phyloP scores from a whole-genome alignment of 2,113 vertebrate genomes.

The Chloropsis cyanopogon region DNA sequence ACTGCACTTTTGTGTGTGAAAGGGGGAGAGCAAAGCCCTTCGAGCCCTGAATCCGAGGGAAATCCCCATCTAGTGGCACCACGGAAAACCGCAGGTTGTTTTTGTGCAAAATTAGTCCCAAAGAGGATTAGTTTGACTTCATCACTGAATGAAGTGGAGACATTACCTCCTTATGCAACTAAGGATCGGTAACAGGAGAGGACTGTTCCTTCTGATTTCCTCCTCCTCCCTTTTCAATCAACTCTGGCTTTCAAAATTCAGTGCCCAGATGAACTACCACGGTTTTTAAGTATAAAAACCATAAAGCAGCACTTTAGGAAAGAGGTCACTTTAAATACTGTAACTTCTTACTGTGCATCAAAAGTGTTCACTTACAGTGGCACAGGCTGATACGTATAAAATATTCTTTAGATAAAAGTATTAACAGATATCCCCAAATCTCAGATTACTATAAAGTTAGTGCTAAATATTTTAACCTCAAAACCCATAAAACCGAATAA shows the following conservation, averaged over 20 bases:
- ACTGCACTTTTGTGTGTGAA: neutral
- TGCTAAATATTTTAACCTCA: neutral
- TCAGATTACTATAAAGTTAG: neutral
- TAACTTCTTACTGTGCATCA: neutral
- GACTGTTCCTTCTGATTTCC: neutral
- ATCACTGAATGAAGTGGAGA: conserved; percentile 65
- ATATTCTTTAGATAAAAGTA: neutral
- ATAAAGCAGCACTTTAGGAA: neutral
- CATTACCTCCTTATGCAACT: conserved; percentile 62
- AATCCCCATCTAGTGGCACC: conserved; percentile 74
- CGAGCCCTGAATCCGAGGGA: conserved; percentile 40
- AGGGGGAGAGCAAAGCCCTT: conserved; percentile 17
- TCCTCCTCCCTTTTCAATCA: neutral
- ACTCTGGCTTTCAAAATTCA: neutral
- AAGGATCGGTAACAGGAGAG: conserved; percentile 50
- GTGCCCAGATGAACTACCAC: neutral
- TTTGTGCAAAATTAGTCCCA: conserved; percentile 74
- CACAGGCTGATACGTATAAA: neutral
- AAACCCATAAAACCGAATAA: neutral
- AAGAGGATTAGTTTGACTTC: conserved; percentile 73
- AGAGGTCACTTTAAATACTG: neutral
- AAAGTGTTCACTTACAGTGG: neutral
- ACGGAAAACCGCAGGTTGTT: conserved; percentile 76
- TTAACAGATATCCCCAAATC: neutral
- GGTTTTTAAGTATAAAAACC: neutral